Conservation (phyloP, 1,140 invertebrate species). For the Drosophila auraria region DNA sequence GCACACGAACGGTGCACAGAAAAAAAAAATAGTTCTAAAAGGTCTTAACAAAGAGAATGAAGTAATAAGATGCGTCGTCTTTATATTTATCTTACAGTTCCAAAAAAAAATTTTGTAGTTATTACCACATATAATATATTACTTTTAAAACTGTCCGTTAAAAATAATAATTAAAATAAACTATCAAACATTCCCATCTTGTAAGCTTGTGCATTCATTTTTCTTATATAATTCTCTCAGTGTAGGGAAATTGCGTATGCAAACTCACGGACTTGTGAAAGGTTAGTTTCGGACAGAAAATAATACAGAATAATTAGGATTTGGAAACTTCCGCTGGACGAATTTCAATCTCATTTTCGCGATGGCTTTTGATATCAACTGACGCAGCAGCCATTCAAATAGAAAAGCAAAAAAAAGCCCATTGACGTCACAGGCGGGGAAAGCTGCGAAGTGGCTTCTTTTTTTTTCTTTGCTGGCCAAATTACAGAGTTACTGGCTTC, state of each 20-base stretch:
- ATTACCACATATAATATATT: too few species aligned
- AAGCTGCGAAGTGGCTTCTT: slow-evolving; percentile 1
- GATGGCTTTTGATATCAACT: slow-evolving; percentile 19
- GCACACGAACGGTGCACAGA: slow-evolving; percentile 2
- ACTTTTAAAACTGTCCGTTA: background rate
- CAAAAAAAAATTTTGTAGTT: background rate
- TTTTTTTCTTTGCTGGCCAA: background rate
- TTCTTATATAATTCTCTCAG: background rate
- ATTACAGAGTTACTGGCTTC: slow-evolving; percentile 20
- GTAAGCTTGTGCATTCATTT: background rate
- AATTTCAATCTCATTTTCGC: background rate
- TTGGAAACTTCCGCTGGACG: slow-evolving; percentile 10
- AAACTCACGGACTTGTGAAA: slow-evolving; percentile 28
- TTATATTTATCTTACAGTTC: background rate
- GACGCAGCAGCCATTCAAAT: slow-evolving; percentile 14
- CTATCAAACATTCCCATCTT: background rate
- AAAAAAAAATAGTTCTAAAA: background rate
- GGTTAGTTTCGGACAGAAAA: slow-evolving; percentile 28
- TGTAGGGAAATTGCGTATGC: slow-evolving; percentile 7
- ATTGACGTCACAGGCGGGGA: slow-evolving; percentile 47
- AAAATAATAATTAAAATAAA: background rate
- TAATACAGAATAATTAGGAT: background rate
- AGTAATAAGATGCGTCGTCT: too few species aligned
- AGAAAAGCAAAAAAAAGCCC: background rate
- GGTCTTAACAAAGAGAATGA: too few species aligned